Evolutionary conservation across 1,140 invertebrate genomes (phyloP), one percentile per base, ranked within the genome.

Genomic region (Eurosta solidaginis): DNA sequence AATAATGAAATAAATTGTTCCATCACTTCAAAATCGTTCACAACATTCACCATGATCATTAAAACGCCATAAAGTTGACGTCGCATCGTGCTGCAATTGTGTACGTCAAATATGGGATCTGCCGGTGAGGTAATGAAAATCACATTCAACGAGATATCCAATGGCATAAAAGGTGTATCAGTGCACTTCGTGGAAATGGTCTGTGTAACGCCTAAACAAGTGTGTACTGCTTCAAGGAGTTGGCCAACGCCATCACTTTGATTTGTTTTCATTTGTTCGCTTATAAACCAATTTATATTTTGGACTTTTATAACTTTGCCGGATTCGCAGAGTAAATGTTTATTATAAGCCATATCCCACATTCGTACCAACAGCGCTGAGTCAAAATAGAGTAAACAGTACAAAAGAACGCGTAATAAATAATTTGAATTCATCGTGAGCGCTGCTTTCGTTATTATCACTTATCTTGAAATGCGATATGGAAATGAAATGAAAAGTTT

Each of bases 271-370:
- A 82, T 45, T 6, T 80, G 20, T 1, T 78, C 80, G 63, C 84
- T 85, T 1, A 85, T 63, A 44, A 83, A 85, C 84, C 84, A 85
- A 1, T 83, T 82, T 6, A 85, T 29, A 17, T 85, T 84, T 81
- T 85, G 84, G 22, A 14, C n/a, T 2, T 20, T n/a, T 22, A 36
- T 10, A 0, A 40, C 20, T 33, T 68, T 68, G 27, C 59, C 59
- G 33, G 22, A 1, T 68, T 20, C 40, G 59, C 59, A 68, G 4
- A 68, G 33, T 3, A 68, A 36, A 22, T 42, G 20, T 20, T 17
- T 17, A 42, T 22, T 68, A 20, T 40, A 68, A 20, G 36, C 33
- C 33, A 68, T n/a, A 2, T 40, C 33, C 59, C 59, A 68, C 10
- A 17, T 12, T 20, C 22, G 59, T n/a, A 42, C 59, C 1, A 17